Percentiles rank a stretch among this genome's conserved stretches.
These are phyloP conservation scores for Biston stratarius DNA, from an alignment of 2,888 invertebrate genomes.

Conservation along the genomic window DNA sequence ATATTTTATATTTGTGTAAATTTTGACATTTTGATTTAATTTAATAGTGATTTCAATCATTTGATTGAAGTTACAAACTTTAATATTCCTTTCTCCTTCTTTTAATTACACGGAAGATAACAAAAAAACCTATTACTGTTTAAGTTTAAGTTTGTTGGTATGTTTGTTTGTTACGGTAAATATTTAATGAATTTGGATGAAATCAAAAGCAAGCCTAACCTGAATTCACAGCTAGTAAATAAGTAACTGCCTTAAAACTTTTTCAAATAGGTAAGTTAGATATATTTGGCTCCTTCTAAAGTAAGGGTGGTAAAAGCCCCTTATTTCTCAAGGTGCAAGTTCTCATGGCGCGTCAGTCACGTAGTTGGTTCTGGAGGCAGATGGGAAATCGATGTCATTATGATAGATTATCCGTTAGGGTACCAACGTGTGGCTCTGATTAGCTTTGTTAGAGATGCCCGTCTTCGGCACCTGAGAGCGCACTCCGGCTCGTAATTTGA, in stretches of 20 bases:
- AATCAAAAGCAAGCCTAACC: too few species aligned
- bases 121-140: too few species aligned
- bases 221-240: too few species aligned
- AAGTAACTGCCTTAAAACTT: background rate
- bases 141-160: background rate
- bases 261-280: background rate
- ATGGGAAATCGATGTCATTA: slow-evolving; percentile 84
- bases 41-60: too few species aligned
- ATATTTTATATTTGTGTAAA: too few species aligned
- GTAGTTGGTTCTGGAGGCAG: slow-evolving; percentile 59
- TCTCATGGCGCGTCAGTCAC: slow-evolving; percentile 65
- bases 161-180: too few species aligned
- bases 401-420: slow-evolving; percentile 82
- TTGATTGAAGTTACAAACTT: too few species aligned
- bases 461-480: slow-evolving; percentile 75
- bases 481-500: slow-evolving; percentile 76
- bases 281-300: background rate
- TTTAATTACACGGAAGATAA: too few species aligned
- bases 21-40: too few species aligned
- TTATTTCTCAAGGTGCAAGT: slow-evolving; percentile 56
- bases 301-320: slow-evolving; percentile 6
- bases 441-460: slow-evolving; percentile 81
- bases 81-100: too few species aligned
- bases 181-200: too few species aligned
- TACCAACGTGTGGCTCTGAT: slow-evolving; percentile 73